A percentile compares a stretch with the other conserved stretches of the same genome.
phyloP scores from a whole-genome alignment of 1,140 invertebrate genomes.

The Trigoniulus corallinus region DNA sequence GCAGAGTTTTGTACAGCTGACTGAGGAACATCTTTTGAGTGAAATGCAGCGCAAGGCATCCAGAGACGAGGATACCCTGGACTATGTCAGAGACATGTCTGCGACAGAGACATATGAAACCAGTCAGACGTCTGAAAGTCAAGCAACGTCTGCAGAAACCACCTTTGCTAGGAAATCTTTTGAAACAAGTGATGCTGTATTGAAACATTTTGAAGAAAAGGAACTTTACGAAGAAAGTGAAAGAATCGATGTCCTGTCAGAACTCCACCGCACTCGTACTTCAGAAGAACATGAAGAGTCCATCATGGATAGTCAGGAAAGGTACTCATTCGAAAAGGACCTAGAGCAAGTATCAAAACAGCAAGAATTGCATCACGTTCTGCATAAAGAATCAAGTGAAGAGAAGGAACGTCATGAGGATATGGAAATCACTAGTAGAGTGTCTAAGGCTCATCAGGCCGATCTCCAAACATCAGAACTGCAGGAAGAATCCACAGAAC shows the following conservation, averaged over 20 bases:
- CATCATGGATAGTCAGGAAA: slow-evolving; percentile 2
- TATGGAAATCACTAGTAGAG: too few species aligned
- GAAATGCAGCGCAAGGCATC: background rate
- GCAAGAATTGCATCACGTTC: slow-evolving; percentile 11
- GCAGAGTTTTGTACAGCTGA: background rate
- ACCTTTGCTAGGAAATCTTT: slow-evolving; percentile 48
- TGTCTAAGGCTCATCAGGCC: too few species aligned
- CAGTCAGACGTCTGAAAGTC: too few species aligned
- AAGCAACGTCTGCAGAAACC: too few species aligned
- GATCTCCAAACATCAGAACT: too few species aligned
- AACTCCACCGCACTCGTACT: background rate
- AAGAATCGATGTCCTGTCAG: slow-evolving; percentile 4
- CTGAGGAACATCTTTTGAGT: slow-evolving; percentile 11
- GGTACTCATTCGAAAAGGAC: background rate
- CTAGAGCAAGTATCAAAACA: background rate
- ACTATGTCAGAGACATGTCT: slow-evolving; percentile 31
- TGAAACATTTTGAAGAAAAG: slow-evolving; percentile 34
- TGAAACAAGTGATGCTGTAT: slow-evolving; percentile 42
- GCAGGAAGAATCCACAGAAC: too few species aligned
- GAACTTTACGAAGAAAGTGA: slow-evolving; percentile 21
- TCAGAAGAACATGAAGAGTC: background rate
- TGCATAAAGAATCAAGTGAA: slow-evolving; percentile 9
- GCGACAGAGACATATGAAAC: background rate
- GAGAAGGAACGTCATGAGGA: background rate
- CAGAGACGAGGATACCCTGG: slow-evolving; percentile 34